Percentiles rank a stretch among this genome's conserved stretches.
Conservation (phyloP, 2,797 vertebrate genomes). For the Dicrostonyx torquatus region DNA sequence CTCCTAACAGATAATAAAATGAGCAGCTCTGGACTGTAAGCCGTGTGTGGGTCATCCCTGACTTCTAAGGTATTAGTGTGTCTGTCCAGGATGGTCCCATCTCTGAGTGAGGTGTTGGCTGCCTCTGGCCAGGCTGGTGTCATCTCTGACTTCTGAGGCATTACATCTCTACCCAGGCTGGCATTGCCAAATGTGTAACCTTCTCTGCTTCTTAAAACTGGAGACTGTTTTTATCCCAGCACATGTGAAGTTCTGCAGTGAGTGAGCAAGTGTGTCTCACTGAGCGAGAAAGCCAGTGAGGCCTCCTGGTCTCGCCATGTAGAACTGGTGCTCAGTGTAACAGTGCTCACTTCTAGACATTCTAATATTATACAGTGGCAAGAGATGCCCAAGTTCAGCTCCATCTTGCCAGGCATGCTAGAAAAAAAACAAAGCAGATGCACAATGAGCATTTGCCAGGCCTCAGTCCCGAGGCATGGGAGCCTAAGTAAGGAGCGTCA, state of each 20-base stretch:
- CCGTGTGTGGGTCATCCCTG: neutral
- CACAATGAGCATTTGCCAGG: neutral
- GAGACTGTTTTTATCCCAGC: constrained; percentile 39
- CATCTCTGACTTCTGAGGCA: neutral
- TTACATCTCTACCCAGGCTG: neutral
- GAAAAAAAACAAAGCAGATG: neutral
- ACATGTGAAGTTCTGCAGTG: neutral
- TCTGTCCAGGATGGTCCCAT: neutral
- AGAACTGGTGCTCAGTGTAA: neutral
- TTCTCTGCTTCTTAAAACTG: constrained; percentile 47
- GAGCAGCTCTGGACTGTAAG: neutral
- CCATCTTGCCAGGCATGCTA: neutral
- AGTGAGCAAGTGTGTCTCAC: constrained; percentile 7
- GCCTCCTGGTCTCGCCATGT: neutral
- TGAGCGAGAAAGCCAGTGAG: neutral
- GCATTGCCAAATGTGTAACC: neutral
- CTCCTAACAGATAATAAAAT: neutral
- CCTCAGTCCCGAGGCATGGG: neutral
- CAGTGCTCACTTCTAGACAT: neutral
- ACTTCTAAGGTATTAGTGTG: neutral
- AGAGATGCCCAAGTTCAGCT: neutral
- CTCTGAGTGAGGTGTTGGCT: neutral
- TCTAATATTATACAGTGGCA: neutral
- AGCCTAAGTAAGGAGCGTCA: neutral
- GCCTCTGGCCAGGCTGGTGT: neutral